Evolutionary conservation across 2,888 invertebrate genomes (phyloP), one percentile per base, ranked within the genome.

Genomic region (Nomada goodeniana): DNA sequence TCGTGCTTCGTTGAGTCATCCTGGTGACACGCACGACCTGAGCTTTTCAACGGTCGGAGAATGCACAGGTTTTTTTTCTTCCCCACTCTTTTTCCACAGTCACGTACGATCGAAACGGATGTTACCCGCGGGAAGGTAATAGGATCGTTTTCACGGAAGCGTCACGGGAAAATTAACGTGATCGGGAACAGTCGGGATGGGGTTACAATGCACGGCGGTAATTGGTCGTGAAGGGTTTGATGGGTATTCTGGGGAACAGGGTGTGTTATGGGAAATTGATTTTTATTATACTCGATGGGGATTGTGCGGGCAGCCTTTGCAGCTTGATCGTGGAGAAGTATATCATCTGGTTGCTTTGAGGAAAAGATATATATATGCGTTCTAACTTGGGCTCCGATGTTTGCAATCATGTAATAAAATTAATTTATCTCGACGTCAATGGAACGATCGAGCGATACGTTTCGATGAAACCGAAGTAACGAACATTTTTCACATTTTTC

Each of bases 221-320:
- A 87, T 87, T 86, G 87, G 26, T 76, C 78, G 84, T 82, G 87
- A 79, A 76, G 64, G 78, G 70, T 84, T 88, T 71, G 77, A 86
- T 73, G 84, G 76, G 82, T 84, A 68, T 84, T 88, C 80, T 70
- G 57, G 78, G 82, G 82, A 84, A 53, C 53, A 26, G 26, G 13
- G 13, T 29, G 52, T 26, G n/a, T 50, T 26, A 23, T 82, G 75
- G 73, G 64, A 67, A 78, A 74, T 44, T 42, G 44, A 65, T 59
- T 79, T 82, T 64, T 75, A 59, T 36, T 36, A 36, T 36, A 36
- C 36, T 36, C 42, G 9, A 11, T 71, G 65, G 44, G 29, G 67
- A 59, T 26, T 26, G 26, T 26, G 2, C 26, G 26, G 26, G 26
- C 61, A 60, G n/a, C 5, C 42, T 57, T 36, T 47, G 36, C 10